A percentile compares a stretch with the other conserved stretches of the same genome.
phyloP scores from a whole-genome alignment of 2,113 vertebrate genomes.

The Baryphthengus martii region DNA sequence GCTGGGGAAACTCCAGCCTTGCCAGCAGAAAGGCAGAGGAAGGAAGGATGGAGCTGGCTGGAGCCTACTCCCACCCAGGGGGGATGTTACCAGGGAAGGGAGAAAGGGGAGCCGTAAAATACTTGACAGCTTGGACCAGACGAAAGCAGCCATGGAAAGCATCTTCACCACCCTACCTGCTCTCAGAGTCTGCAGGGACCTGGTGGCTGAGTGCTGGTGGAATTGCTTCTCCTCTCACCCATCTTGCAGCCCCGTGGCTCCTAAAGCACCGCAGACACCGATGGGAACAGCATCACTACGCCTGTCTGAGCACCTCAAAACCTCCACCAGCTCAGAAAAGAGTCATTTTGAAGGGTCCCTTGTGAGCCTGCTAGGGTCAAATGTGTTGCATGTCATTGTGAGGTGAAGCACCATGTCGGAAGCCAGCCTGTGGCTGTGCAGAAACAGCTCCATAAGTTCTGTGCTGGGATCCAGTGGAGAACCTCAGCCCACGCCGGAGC shows the following conservation, averaged over 20 bases:
- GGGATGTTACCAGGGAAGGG: background rate
- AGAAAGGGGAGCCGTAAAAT: background rate
- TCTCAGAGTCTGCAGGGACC: background rate
- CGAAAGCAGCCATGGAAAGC: background rate
- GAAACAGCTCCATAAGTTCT: background rate
- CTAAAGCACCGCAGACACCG: background rate
- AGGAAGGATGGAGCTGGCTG: background rate
- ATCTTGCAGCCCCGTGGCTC: fast-evolving
- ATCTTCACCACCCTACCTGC: background rate
- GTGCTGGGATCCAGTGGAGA: background rate
- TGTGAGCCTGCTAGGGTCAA: too few relatives aligned
- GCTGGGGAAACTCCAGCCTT: background rate
- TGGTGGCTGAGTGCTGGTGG: background rate
- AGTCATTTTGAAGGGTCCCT: background rate
- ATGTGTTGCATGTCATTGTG: too few relatives aligned
- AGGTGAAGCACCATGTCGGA: fast-evolving
- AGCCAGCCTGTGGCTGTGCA: background rate
- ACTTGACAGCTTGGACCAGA: background rate
- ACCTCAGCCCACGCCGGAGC: background rate
- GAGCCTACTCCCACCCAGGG: background rate
- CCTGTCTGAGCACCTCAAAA: background rate
- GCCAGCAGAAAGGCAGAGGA: background rate
- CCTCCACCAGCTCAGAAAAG: background rate
- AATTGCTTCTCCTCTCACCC: background rate
- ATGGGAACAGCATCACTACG: fast-evolving